Conservation (phyloP, 35 echinoderm and acorn worm genomes). For the Apostichopus japonicus region DNA sequence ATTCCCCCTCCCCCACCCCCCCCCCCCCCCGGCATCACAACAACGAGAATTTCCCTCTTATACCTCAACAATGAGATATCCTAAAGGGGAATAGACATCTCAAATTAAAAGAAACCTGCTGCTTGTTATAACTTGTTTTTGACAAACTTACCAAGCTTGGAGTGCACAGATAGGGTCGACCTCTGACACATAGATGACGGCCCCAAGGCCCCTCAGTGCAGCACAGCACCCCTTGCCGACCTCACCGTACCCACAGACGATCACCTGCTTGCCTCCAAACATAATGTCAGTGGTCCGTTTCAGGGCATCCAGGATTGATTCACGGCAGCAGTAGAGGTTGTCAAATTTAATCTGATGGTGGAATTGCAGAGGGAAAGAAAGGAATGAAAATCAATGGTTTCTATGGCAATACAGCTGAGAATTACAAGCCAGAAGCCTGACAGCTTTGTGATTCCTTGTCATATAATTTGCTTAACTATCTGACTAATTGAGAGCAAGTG, state of each 20-base stretch:
- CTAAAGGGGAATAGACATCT: no score
- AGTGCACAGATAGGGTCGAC: constrained; percentile 98
- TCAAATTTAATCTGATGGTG: constrained; percentile 91
- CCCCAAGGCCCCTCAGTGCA: constrained; percentile 94
- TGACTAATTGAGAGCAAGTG: no score
- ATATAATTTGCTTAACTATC: no score
- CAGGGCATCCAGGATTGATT: constrained; percentile 89
- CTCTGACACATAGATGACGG: constrained; percentile 92
- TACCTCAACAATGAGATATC: no score
- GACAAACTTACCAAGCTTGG: constrained; percentile 84
- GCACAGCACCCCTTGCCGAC: constrained; percentile 98
- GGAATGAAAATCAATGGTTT: not conserved
- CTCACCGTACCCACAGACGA: constrained; percentile 90
- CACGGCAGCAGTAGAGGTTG: constrained; percentile 95
- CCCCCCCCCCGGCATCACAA: no score
- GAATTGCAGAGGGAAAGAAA: not conserved
- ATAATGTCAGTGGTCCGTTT: constrained; percentile 98
- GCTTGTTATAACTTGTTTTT: no score
- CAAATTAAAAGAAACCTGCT: no score
- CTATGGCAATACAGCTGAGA: not conserved
- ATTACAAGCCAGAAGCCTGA: no score
- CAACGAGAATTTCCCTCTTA: no score
- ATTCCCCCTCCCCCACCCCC: no score
- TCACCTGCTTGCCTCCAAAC: constrained; percentile 98
- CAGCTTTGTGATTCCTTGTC: no score